Percentiles rank a stretch among this genome's conserved stretches.
phyloP scores from a whole-genome alignment of 2,113 vertebrate genomes.

The Carlito syrichta region DNA sequence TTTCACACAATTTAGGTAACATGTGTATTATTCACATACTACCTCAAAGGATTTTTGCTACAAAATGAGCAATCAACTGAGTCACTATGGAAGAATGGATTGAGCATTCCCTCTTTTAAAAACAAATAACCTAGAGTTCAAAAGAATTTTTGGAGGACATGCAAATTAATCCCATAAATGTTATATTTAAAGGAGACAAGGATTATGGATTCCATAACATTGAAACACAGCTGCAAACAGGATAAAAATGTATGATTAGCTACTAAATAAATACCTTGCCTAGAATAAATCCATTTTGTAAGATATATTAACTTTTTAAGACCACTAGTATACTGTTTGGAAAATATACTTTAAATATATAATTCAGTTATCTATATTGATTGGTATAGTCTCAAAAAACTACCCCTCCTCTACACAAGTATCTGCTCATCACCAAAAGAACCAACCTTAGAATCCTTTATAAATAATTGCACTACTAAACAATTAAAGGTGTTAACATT shows the following conservation, averaged over 20 bases:
- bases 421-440: not conserved
- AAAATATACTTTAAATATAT: not conserved
- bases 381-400: not conserved
- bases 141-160: not conserved
- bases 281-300: not conserved
- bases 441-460: not conserved
- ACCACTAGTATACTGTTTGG: not conserved
- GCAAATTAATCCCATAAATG: constrained; percentile 6
- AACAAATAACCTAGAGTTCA: not conserved
- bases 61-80: not conserved
- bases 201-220: not conserved
- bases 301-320: not conserved
- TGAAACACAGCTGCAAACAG: not conserved
- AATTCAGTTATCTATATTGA: not conserved
- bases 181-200: not conserved
- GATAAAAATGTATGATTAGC: not conserved
- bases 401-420: not conserved
- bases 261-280: not conserved
- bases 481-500: not conserved
- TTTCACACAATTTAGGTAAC: constrained; percentile 12
- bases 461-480: not conserved
- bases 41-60: not conserved
- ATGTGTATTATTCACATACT: not conserved
- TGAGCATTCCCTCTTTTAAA: not conserved
- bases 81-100: not conserved